A percentile compares a stretch with the other conserved stretches of the same genome.
Evolutionary conservation across 2,888 invertebrate species (phyloP).

Genomic region (Lepas anatifera): DNA sequence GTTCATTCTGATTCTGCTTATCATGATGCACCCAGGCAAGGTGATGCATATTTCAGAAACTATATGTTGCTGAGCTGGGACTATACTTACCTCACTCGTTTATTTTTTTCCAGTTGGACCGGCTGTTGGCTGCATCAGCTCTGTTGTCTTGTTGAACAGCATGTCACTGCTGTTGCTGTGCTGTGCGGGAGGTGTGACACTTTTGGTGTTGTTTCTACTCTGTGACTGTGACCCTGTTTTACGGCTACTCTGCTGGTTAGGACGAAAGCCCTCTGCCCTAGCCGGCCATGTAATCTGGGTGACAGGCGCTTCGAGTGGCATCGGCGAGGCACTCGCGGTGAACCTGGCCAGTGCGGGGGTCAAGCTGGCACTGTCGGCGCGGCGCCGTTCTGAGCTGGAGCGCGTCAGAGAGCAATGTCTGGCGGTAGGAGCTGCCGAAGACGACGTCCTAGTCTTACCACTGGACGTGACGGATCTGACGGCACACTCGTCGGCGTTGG

Average conservation of each 20-base stretch:
- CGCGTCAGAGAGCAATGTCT: conserved; percentile 52
- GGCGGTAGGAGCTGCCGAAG: conserved; percentile 35
- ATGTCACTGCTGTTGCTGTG: conserved; percentile 17
- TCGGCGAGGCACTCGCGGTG: conserved; percentile 59
- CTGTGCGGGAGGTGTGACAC: not conserved
- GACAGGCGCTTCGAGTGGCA: conserved; percentile 72
- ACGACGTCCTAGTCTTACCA: conserved; percentile 53
- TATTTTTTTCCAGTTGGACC: too few species aligned
- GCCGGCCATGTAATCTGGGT: conserved; percentile 66
- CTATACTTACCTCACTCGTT: too few species aligned
- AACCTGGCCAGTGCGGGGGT: conserved; percentile 51
- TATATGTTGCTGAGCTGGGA: too few species aligned
- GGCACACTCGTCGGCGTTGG: conserved; percentile 47
- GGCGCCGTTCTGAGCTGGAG: conserved; percentile 48
- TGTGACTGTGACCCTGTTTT: conserved; percentile 2
- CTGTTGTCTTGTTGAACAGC: too few species aligned
- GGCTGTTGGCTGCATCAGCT: too few species aligned
- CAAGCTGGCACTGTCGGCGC: conserved; percentile 53
- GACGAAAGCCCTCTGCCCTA: conserved; percentile 29
- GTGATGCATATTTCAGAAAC: too few species aligned
- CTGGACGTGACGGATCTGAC: conserved; percentile 51
- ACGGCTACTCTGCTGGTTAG: not conserved
- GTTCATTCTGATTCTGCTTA: too few species aligned
- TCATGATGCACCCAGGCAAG: too few species aligned
- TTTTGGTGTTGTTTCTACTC: conserved; percentile 11